Conservation (phyloP, 2,888 invertebrate genomes). For the Agrilus mali region DNA sequence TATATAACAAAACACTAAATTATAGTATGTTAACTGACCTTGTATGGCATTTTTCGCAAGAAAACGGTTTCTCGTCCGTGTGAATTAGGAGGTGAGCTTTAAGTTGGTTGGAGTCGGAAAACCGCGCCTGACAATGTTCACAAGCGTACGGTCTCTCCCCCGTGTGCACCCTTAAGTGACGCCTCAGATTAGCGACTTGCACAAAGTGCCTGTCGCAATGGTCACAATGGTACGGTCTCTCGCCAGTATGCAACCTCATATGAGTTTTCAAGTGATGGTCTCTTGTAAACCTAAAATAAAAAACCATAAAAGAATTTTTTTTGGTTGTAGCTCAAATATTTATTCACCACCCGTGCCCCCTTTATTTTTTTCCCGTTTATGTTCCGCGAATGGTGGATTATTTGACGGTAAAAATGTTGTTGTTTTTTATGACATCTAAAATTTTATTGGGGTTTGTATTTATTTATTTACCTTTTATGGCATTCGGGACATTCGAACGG, state of each 20-base stretch:
- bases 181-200: conserved; percentile 81
- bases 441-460: too few species aligned
- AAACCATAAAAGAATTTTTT: conserved; percentile 14
- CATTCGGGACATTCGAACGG: conserved; percentile 88
- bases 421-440: too few species aligned
- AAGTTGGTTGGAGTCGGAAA: conserved; percentile 85
- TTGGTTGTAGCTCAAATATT: too few species aligned
- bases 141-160: conserved; percentile 85
- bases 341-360: too few species aligned
- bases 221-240: conserved; percentile 84
- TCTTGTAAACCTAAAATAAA: conserved; percentile 56
- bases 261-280: conserved; percentile 91
- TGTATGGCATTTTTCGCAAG: conserved; percentile 60
- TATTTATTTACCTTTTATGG: conserved; percentile 43
- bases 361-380: too few species aligned
- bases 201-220: conserved; percentile 89
- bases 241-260: conserved; percentile 84
- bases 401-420: too few species aligned
- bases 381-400: too few species aligned
- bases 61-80: conserved; percentile 81
- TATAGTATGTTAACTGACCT: conserved; percentile 23
- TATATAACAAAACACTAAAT: too few species aligned
- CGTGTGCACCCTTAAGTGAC: conserved; percentile 83
- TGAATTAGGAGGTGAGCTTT: conserved; percentile 84
- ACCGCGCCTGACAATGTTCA: conserved; percentile 71